These are phyloP conservation scores for Camponotus vicinus DNA, from an alignment of 1,140 invertebrate species.

Conservation along the genomic window DNA sequence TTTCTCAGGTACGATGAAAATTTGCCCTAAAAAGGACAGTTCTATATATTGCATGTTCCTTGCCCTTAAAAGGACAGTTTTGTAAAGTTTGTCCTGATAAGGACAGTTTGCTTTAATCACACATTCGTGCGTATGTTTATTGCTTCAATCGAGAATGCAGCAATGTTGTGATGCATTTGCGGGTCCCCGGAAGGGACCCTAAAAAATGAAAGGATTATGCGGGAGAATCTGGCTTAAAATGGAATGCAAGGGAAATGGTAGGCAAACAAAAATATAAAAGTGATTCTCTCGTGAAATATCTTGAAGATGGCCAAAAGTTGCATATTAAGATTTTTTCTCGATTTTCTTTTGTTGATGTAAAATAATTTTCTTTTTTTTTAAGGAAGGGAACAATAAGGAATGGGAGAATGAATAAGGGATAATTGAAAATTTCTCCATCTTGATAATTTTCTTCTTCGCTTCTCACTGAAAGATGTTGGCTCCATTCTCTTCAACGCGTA, in stretches of 20 bases:
- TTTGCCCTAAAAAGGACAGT: constrained; percentile 36
- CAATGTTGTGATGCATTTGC: constrained; percentile 79
- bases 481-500: constrained; percentile 1
- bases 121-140: constrained; percentile 42
- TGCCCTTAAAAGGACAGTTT: constrained; percentile 66
- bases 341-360: background rate
- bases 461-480: constrained; percentile 22
- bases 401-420: background rate
- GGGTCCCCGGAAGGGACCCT: constrained; percentile 85
- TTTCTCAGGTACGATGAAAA: constrained; percentile 29
- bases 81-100: constrained; percentile 68
- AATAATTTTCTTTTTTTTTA: background rate
- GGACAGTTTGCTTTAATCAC: constrained; percentile 63
- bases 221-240: constrained; percentile 29
- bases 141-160: constrained; percentile 63
- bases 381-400: background rate
- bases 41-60: constrained; percentile 16
- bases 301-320: background rate
- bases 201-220: constrained; percentile 73
- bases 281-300: constrained; percentile 34
- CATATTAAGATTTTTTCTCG: background rate
- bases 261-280: constrained; percentile 18
- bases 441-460: constrained; percentile 18
- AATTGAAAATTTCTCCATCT: constrained; percentile 37
- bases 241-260: constrained; percentile 31